phyloP scores from a whole-genome alignment of 2,797 vertebrate species.

The Clangula hyemalis region DNA sequence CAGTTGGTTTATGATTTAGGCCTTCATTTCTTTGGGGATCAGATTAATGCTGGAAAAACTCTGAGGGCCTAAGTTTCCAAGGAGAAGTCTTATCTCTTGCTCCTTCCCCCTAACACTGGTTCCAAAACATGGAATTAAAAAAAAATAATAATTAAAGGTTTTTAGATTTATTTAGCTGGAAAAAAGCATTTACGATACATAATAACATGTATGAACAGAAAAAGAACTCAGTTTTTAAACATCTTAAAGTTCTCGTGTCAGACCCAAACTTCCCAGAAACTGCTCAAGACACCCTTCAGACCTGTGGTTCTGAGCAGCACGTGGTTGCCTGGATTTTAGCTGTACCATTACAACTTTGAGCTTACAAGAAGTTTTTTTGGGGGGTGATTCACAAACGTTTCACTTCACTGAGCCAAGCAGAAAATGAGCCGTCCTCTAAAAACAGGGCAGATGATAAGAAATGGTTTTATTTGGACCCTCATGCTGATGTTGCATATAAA shows the following conservation, averaged over 20 bases:
- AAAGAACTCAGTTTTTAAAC: background rate
- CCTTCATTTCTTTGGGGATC: background rate
- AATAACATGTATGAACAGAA: background rate
- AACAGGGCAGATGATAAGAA: background rate
- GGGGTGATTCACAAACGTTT: background rate
- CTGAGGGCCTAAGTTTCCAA: background rate
- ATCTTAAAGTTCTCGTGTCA: background rate
- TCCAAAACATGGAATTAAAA: background rate
- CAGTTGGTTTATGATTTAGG: background rate
- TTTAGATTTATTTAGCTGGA: background rate
- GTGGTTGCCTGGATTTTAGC: background rate
- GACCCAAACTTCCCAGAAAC: background rate
- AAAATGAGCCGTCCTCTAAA: background rate
- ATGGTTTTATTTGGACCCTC: slow-evolving; percentile 16
- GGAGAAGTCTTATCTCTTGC: background rate
- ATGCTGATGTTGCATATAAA: background rate
- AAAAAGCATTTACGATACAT: background rate
- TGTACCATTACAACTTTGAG: background rate
- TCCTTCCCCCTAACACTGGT: background rate
- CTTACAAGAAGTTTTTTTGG: background rate
- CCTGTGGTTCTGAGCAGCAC: background rate
- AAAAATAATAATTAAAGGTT: background rate
- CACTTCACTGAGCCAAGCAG: background rate
- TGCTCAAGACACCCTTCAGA: background rate
- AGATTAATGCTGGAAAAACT: background rate